A percentile compares a stretch with the other conserved stretches of the same genome.
Conservation (phyloP, 1,140 invertebrate genomes). For the Neodiprion pinetum region DNA sequence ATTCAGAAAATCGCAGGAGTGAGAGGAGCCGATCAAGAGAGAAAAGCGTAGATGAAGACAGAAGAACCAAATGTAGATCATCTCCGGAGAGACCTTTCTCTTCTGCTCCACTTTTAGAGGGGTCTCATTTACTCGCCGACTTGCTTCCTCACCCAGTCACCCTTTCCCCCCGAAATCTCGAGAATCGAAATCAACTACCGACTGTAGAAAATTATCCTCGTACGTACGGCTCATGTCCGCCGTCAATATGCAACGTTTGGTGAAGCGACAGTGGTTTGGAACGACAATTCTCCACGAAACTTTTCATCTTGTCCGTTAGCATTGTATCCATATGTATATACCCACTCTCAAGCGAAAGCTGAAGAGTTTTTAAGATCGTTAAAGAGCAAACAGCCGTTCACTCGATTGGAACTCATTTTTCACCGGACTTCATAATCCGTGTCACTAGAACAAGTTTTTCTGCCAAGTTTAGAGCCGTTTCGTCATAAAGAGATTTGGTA, state of each 20-base stretch:
- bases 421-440: neutral
- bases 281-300: neutral
- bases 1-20: constrained; percentile 28
- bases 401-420: neutral
- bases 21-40: constrained; percentile 28
- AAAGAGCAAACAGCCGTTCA: neutral
- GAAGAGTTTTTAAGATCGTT: neutral
- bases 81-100: constrained; percentile 58
- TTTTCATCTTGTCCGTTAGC: neutral
- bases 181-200: neutral
- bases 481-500: neutral
- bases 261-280: neutral
- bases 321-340: neutral
- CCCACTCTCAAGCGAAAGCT: neutral
- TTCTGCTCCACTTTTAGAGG: constrained; percentile 59
- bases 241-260: neutral
- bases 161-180: neutral
- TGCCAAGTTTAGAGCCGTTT: neutral
- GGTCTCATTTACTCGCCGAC: neutral
- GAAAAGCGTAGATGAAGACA: constrained; percentile 37
- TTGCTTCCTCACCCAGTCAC: neutral
- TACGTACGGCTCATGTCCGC: too few species aligned
- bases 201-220: neutral
- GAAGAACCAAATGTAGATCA: constrained; percentile 58
- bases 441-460: constrained; percentile 5